Conservation (phyloP, 2,113 vertebrate species). For the Tichodroma muraria region DNA sequence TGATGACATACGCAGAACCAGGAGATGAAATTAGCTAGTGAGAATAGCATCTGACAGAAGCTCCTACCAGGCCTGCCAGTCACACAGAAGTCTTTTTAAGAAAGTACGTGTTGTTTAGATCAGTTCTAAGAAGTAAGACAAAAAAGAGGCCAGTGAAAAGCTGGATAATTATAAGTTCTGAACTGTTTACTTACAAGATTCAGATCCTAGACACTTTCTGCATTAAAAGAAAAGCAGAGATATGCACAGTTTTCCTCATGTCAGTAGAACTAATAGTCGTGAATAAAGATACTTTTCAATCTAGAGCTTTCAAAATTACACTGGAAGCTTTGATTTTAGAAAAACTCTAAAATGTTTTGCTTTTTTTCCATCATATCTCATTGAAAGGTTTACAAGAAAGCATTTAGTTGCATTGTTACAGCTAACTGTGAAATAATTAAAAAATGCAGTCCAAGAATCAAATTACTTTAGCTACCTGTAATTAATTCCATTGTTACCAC, state of each 20-base stretch:
- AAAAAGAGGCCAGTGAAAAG: not conserved
- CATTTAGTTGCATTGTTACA: not conserved
- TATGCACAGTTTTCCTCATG: not conserved
- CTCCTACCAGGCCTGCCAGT: not conserved
- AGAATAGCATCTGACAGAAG: not conserved
- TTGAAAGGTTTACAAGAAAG: not conserved
- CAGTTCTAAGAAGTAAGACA: not conserved
- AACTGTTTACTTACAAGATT: not conserved
- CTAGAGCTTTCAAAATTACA: not conserved
- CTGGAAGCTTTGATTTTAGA: not conserved
- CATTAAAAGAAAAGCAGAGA: not conserved
- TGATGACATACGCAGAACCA: not conserved
- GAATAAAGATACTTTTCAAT: not conserved
- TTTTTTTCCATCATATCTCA: not conserved
- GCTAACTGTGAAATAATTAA: not conserved
- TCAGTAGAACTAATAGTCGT: not conserved
- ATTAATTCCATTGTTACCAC: conserved; percentile 27
- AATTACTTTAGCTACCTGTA: conserved; percentile 13
- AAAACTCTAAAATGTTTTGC: not conserved
- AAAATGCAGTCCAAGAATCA: not conserved
- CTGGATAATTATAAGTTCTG: not conserved
- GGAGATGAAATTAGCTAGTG: not conserved
- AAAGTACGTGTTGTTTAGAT: not conserved
- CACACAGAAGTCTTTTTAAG: not conserved
- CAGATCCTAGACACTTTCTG: not conserved